phyloP scores from a whole-genome alignment of 2,113 vertebrate species.

The Notechis scutatus region DNA sequence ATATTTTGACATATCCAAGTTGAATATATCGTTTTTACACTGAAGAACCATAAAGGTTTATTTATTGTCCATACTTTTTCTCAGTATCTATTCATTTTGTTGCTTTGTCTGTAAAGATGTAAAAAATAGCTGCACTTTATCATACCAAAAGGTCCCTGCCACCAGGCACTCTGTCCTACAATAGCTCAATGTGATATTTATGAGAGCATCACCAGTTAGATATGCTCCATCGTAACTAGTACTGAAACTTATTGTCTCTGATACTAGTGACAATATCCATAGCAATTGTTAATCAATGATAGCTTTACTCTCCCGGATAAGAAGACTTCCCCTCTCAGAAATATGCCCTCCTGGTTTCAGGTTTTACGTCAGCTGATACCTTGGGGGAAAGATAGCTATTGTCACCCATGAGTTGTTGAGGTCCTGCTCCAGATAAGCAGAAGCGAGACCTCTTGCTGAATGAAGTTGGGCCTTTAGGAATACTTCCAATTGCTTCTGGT shows the following conservation, averaged over 20 bases:
- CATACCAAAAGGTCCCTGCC: background rate
- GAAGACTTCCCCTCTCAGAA: background rate
- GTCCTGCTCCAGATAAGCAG: background rate
- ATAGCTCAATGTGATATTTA: background rate
- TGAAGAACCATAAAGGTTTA: background rate
- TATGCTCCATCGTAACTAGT: background rate
- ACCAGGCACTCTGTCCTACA: background rate
- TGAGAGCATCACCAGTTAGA: background rate
- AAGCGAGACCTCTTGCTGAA: background rate
- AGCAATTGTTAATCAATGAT: background rate
- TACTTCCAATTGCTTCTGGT: background rate
- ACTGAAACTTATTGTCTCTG: background rate
- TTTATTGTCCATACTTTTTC: background rate
- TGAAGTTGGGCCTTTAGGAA: background rate
- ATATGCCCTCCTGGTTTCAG: background rate
- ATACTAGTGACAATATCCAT: background rate
- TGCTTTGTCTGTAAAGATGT: background rate
- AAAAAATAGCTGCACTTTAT: background rate
- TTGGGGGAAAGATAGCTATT: background rate
- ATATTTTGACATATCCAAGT: background rate
- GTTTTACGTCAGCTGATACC: background rate
- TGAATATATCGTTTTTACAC: background rate
- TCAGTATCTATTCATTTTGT: background rate
- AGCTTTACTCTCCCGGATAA: background rate
- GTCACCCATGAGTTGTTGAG: background rate